These are phyloP conservation scores for Drosophila funebris DNA, from an alignment of 1,140 invertebrate species.

Conservation along the genomic window DNA sequence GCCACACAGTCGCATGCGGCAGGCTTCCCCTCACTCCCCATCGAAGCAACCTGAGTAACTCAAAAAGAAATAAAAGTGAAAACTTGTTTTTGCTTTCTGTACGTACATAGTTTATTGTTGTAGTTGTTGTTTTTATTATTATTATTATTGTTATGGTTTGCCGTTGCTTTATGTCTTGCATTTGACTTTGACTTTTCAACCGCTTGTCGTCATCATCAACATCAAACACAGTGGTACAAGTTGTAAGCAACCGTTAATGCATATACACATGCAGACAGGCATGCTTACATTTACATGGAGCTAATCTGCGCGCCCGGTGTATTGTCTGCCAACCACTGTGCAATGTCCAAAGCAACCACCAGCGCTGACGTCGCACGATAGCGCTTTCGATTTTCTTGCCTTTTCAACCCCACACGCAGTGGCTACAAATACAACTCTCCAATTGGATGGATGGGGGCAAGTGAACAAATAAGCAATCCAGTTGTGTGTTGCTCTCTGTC, in stretches of 20 bases:
- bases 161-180: constrained; percentile 58
- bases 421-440: constrained; percentile 10
- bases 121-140: constrained; percentile 16
- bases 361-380: constrained; percentile 22
- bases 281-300: too few species aligned
- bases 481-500: constrained; percentile 17
- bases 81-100: constrained; percentile 73
- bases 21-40: background rate
- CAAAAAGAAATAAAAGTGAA: constrained; percentile 66
- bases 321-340: constrained; percentile 41
- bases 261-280: constrained; percentile 1
- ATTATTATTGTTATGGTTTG: constrained; percentile 24
- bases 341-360: constrained; percentile 41
- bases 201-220: constrained; percentile 48
- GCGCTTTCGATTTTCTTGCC: constrained; percentile 62
- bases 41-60: constrained; percentile 49
- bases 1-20: constrained; percentile 22
- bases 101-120: constrained; percentile 36
- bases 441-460: constrained; percentile 26
- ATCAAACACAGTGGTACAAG: constrained; percentile 25
- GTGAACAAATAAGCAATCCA: constrained; percentile 49
- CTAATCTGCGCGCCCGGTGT: constrained; percentile 11
- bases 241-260: constrained; percentile 5
- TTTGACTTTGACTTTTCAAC: constrained; percentile 82
- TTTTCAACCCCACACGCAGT: constrained; percentile 65